Conservation (phyloP, 2,113 vertebrate species). For the Tor tambroides region DNA sequence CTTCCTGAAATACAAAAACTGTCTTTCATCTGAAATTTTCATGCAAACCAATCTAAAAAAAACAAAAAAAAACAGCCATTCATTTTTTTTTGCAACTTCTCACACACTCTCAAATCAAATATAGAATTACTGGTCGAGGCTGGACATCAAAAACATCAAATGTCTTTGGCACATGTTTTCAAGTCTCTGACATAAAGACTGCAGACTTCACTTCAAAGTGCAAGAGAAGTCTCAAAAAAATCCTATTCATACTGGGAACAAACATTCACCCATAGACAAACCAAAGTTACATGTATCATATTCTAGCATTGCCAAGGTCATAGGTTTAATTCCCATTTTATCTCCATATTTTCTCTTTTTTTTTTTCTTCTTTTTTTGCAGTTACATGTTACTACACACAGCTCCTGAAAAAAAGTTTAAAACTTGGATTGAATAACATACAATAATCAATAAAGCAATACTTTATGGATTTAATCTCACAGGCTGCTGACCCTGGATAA, state of each 20-base stretch:
- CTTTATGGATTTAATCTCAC: neutral
- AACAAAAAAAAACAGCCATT: neutral
- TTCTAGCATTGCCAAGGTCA: neutral
- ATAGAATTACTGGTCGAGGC: neutral
- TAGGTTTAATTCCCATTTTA: too few relatives aligned
- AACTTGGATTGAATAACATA: too few relatives aligned
- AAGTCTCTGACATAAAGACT: neutral
- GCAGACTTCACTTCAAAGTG: neutral
- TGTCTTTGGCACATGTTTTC: neutral
- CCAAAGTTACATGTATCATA: neutral
- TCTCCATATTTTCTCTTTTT: too few relatives aligned
- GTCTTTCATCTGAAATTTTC: neutral
- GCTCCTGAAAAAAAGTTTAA: too few relatives aligned
- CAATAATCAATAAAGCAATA: neutral
- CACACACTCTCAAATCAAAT: neutral
- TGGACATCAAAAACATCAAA: neutral
- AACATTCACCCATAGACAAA: neutral
- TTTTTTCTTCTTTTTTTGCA: too few relatives aligned
- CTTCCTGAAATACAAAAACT: slow-evolving; percentile 68
- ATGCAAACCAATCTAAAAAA: neutral
- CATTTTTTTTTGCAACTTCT: neutral
- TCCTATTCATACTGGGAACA: neutral
- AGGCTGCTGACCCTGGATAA: neutral
- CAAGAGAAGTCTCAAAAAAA: neutral
- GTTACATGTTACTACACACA: too few relatives aligned